Evolutionary conservation across 2,888 invertebrate species (phyloP).

Genomic region (Caenorhabditis sinica): DNA sequence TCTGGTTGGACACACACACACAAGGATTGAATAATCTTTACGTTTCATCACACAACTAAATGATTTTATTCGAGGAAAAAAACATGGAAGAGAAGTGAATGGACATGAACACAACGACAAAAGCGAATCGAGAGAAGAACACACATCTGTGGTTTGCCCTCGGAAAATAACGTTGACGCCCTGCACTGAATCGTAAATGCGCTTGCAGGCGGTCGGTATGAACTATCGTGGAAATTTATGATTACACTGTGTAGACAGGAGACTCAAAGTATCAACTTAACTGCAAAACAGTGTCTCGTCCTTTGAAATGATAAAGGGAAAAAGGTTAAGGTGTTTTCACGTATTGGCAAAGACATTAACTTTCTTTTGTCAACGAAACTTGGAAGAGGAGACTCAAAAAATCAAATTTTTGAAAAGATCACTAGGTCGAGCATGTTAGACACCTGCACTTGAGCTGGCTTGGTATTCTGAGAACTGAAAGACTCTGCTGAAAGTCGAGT

Average conservation of each 20-base stretch:
- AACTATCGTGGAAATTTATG: conserved; percentile 10
- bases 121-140: neutral
- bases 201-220: conserved; percentile 22
- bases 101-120: conserved; percentile 16
- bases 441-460: neutral
- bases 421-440: neutral
- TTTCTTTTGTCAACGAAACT: neutral
- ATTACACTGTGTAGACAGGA: conserved; percentile 11
- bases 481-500: neutral
- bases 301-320: conserved; percentile 3
- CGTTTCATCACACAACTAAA: conserved; percentile 43
- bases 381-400: neutral
- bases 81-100: neutral
- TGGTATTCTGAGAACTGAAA: neutral
- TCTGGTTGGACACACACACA: conserved; percentile 22
- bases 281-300: neutral
- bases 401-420: neutral
- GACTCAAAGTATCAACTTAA: conserved; percentile 2
- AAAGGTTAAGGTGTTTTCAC: neutral
- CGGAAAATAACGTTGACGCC: conserved; percentile 25
- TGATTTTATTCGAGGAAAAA: conserved; percentile 26
- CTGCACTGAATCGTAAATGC: conserved; percentile 30
- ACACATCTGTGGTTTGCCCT: conserved; percentile 50
- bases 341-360: neutral
- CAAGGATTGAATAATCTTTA: conserved; percentile 30